Conservation (phyloP, 2,888 invertebrate genomes). For the Actias luna region DNA sequence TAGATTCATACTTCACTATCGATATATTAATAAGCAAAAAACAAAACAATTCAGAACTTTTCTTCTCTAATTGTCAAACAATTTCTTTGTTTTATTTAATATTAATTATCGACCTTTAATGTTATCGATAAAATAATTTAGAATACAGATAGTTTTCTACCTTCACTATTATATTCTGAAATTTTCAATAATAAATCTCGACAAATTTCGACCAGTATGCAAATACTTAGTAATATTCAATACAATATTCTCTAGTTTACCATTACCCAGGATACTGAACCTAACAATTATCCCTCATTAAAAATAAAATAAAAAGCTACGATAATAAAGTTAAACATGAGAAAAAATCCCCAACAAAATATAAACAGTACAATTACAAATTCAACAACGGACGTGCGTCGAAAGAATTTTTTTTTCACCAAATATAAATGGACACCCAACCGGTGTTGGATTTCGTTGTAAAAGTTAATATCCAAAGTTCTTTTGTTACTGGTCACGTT, state of each 20-base stretch:
- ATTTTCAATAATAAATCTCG: too few relatives aligned
- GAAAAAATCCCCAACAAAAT: slow-evolving; percentile 55
- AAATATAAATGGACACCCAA: slow-evolving; percentile 31
- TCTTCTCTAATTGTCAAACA: too few relatives aligned
- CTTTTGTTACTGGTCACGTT: slow-evolving; percentile 39
- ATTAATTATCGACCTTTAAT: too few relatives aligned
- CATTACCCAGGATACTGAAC: background rate
- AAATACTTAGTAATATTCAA: background rate
- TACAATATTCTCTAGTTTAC: background rate
- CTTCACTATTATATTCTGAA: too few relatives aligned
- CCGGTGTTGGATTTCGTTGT: slow-evolving; percentile 10
- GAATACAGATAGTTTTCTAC: too few relatives aligned
- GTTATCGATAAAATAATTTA: too few relatives aligned
- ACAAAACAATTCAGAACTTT: too few relatives aligned
- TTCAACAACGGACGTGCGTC: slow-evolving; percentile 33
- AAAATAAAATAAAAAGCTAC: slow-evolving; percentile 28
- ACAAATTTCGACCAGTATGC: too few relatives aligned
- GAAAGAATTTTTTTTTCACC: slow-evolving; percentile 28
- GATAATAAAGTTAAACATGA: slow-evolving; percentile 38
- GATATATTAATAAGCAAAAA: too few relatives aligned
- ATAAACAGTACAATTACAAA: slow-evolving; percentile 62
- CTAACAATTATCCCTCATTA: slow-evolving; percentile 10
- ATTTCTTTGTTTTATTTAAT: too few relatives aligned
- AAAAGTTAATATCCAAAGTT: slow-evolving; percentile 25
- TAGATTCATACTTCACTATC: too few relatives aligned